A percentile compares a stretch with the other conserved stretches of the same genome.
phyloP scores from a whole-genome alignment of 2,113 vertebrate genomes.

The Bungarus multicinctus region DNA sequence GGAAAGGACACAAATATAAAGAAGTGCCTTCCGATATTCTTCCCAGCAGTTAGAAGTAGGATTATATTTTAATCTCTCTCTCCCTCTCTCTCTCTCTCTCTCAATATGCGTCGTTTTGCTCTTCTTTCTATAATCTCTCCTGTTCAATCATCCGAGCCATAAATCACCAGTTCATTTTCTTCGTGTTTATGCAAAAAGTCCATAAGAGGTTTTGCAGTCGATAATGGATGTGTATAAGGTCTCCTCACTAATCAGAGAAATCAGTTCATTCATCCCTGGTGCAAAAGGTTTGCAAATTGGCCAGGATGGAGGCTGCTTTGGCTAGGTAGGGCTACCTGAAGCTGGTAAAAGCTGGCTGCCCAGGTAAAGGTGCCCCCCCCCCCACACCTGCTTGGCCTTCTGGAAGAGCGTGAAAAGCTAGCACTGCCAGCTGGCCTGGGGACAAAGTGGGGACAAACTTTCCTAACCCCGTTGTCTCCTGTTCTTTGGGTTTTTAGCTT shows the following conservation, averaged over 20 bases:
- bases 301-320: not conserved
- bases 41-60: not conserved
- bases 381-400: not conserved
- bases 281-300: not conserved
- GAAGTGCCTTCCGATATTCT: not conserved
- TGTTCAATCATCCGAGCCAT: not conserved
- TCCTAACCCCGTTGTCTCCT: not conserved
- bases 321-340: not conserved
- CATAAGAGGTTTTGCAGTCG: not conserved
- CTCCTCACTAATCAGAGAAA: not conserved
- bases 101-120: not conserved
- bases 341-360: not conserved
- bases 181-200: not conserved
- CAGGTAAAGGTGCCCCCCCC: not conserved
- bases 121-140: not conserved
- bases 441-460: not conserved
- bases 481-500: not conserved
- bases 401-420: not conserved
- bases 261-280: not conserved
- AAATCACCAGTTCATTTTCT: not conserved
- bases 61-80: not conserved
- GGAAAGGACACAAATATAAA: not conserved
- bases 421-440: no score
- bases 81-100: not conserved
- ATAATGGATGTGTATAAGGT: not conserved